phyloP scores from a whole-genome alignment of 2,797 vertebrate species.

The Periparus ater region DNA sequence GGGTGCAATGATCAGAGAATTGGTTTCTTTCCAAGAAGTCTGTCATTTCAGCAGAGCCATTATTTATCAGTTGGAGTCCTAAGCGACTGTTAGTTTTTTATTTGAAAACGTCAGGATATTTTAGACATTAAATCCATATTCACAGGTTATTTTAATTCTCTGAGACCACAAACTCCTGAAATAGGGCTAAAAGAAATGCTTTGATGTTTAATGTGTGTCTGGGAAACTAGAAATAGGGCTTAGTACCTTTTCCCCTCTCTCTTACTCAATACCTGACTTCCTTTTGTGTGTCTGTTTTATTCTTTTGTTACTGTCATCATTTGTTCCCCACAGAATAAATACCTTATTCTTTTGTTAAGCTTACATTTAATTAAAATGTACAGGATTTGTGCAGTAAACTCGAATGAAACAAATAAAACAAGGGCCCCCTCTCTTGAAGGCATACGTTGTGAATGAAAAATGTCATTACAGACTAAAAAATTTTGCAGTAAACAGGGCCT shows the following conservation, averaged over 20 bases:
- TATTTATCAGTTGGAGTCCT: constrained; percentile 73
- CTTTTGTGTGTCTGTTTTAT: constrained; percentile 45
- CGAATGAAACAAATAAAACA: constrained; percentile 87
- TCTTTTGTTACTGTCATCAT: constrained; percentile 70
- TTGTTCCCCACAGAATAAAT: constrained; percentile 76
- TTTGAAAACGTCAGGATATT: constrained; percentile 70
- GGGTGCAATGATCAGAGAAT: constrained; percentile 72
- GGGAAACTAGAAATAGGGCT: constrained; percentile 26
- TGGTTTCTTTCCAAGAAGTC: constrained; percentile 74
- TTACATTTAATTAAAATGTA: constrained; percentile 89
- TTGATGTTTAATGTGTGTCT: constrained; percentile 63
- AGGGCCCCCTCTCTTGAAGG: constrained; percentile 85
- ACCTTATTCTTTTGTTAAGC: constrained; percentile 84
- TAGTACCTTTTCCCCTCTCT: constrained; percentile 37
- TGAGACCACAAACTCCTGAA: constrained; percentile 56
- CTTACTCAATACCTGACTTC: constrained; percentile 61
- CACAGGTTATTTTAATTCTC: constrained; percentile 64
- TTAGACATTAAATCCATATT: constrained; percentile 69
- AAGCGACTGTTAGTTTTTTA: constrained; percentile 56
- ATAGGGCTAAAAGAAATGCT: constrained; percentile 59
- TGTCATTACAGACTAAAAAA: constrained; percentile 86
- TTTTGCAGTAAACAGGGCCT: constrained; percentile 86
- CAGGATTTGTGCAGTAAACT: constrained; percentile 84
- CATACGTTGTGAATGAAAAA: constrained; percentile 88
- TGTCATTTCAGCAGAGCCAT: constrained; percentile 70